Conservation (phyloP, 2,797 vertebrate species). For the Sus cebifrons region DNA sequence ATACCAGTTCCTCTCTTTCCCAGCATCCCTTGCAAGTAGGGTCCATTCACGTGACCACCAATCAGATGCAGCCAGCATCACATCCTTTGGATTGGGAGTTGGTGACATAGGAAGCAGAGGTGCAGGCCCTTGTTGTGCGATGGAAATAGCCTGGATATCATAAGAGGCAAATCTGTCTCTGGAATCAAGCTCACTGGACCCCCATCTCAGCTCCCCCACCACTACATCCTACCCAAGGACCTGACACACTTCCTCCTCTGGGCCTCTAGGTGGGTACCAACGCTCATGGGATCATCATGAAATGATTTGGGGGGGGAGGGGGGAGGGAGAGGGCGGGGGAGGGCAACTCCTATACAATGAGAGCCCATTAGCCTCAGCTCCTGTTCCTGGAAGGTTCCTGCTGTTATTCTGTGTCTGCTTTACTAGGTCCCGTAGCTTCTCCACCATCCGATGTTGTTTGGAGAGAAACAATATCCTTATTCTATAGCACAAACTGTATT, state of each 20-base stretch:
- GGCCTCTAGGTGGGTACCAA: fast-evolving
- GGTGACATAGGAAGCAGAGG: neutral
- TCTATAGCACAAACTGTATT: neutral
- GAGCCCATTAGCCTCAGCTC: fast-evolving
- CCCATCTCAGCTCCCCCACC: fast-evolving
- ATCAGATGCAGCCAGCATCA: no score
- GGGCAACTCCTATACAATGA: fast-evolving
- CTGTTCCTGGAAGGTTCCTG: neutral
- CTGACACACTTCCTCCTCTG: fast-evolving
- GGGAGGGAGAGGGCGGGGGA: fast-evolving
- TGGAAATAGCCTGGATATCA: neutral
- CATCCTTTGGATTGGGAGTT: neutral
- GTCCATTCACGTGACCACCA: neutral
- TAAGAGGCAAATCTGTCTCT: neutral
- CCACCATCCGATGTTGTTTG: no score
- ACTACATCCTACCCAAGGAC: no score
- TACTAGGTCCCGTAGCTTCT: neutral
- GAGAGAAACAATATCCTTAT: neutral
- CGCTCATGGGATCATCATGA: fast-evolving
- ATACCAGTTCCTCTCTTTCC: neutral
- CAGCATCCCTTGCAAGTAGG: neutral
- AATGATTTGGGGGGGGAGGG: fast-evolving
- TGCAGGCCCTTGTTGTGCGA: no score
- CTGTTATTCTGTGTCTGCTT: neutral
- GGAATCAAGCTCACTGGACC: neutral